Evolutionary conservation across 2,888 invertebrate genomes (phyloP), one percentile per base, ranked within the genome.

Genomic region (Idaea straminata): DNA sequence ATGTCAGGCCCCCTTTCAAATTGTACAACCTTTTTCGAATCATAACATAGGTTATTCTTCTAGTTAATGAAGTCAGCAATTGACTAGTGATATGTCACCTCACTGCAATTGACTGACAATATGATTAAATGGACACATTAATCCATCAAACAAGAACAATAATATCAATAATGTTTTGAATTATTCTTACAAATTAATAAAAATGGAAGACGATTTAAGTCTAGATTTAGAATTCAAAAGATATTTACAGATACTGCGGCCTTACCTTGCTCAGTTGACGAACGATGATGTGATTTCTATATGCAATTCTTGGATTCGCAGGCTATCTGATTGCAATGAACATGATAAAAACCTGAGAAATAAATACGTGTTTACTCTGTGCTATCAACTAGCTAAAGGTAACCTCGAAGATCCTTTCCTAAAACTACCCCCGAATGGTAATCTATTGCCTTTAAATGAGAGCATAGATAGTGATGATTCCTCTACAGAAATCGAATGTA

Each of bases 291-390:
- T 84, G 5, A 85, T 88, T 5, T 77, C 82, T 35, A 76, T 87
- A 5, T 92, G 92, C 69, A 86, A 87, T 64, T 79, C 85, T 4
- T 92, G 92, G 92, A 86, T 92, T n/a, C 80, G 85, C 65, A 84
- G 84, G 66, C 80, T 92, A 0, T 85, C 85, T 0, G 72, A 76
- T 60, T 86, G 85, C 62, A 76, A 76, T 3, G 81, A 82, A 2
- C 71, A 76, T 7, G 92, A 92, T 67, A 90, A 89, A 76, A 16
- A 61, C 35, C 66, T 85, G 5, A 81, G 92, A 1, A 92, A 92
- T 68, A 91, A 87, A 70, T 89, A 92, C 61, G 74, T 89, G 3
- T 90, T 90, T 69, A 67, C 80, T 13, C 74, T 92, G 16, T 91
- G 89, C 72, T 90, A 87, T 68, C 91, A 92, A 73, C 74, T 92